Evolutionary conservation across 1,140 invertebrate genomes (phyloP).

Genomic region (Papilio machaon): DNA sequence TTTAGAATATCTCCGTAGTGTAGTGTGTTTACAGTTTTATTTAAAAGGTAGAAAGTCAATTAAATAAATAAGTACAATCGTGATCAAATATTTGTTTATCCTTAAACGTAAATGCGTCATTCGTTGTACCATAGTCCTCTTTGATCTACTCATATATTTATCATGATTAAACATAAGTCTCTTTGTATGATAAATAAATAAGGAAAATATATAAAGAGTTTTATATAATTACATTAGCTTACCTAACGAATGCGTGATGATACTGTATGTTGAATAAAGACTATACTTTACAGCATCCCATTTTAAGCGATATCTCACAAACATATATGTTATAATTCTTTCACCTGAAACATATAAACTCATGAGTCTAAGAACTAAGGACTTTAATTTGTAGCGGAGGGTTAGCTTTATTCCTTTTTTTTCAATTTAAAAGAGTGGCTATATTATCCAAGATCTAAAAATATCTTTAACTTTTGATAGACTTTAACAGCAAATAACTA

Average conservation of each 20-base stretch:
- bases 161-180: slow-evolving; percentile 1
- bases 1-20: no score
- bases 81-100: background rate
- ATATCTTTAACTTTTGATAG: no score
- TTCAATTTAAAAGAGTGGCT: no score
- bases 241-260: slow-evolving; percentile 72
- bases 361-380: background rate
- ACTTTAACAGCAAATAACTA: no score
- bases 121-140: background rate
- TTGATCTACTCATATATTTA: slow-evolving; percentile 4
- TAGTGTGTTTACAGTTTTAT: background rate
- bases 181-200: background rate
- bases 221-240: slow-evolving; percentile 44
- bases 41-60: background rate
- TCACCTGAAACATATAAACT: slow-evolving; percentile 60
- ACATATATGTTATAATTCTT: slow-evolving; percentile 70
- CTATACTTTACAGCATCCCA: slow-evolving; percentile 76
- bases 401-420: no score
- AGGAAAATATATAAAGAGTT: background rate
- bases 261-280: slow-evolving; percentile 71
- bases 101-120: background rate
- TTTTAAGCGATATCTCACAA: slow-evolving; percentile 68
- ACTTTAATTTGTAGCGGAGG: no score
- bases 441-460: no score
- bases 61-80: background rate